Percentiles rank a stretch among this genome's conserved stretches.
Conservation (phyloP, 2,888 invertebrate genomes). For the Folsomia manolachei region DNA sequence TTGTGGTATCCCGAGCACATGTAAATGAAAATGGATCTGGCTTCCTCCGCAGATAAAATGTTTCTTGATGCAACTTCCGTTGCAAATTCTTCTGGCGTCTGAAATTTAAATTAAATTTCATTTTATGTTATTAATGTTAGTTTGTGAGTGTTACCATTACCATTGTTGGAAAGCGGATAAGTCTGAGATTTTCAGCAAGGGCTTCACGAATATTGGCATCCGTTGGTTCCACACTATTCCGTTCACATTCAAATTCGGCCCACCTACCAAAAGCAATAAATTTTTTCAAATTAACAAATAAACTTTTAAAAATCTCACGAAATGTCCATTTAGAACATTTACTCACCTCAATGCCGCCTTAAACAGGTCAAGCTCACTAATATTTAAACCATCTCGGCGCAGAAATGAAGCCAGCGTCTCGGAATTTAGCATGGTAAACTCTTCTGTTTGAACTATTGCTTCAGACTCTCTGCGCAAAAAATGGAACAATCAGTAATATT, state of each 20-base stretch:
- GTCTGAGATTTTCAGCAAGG: conserved; percentile 22
- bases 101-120: not conserved
- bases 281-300: not conserved
- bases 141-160: not conserved
- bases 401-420: conserved; percentile 30
- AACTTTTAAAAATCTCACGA: not conserved
- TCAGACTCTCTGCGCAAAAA: conserved; percentile 26
- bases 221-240: conserved; percentile 27
- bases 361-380: conserved; percentile 28
- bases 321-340: not conserved
- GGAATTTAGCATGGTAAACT: conserved; percentile 30
- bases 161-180: conserved; percentile 37
- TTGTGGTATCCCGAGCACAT: conserved; percentile 29
- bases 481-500: no score
- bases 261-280: conserved; percentile 21
- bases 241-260: conserved; percentile 33
- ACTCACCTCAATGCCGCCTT: conserved; percentile 31
- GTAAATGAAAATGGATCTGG: conserved; percentile 35
- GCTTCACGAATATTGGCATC: conserved; percentile 30
- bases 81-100: conserved; percentile 31
- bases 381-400: conserved; percentile 37
- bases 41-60: conserved; percentile 36
- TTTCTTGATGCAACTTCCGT: conserved; percentile 32
- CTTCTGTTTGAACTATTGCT: conserved; percentile 33
- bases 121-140: not conserved